phyloP scores from a whole-genome alignment of 2,888 invertebrate genomes.

The Orthosia cruda region DNA sequence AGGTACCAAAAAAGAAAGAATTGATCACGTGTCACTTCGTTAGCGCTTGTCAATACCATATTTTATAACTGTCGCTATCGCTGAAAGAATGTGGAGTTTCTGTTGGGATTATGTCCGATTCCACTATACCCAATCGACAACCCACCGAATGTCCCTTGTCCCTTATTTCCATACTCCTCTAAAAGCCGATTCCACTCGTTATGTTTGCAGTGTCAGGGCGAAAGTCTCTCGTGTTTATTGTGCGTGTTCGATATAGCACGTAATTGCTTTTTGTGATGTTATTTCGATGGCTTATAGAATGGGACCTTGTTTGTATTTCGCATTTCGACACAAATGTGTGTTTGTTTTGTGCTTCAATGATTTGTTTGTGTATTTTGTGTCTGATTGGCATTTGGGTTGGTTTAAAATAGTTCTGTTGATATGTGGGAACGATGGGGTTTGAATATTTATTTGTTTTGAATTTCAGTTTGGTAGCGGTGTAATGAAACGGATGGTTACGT shows the following conservation, averaged over 20 bases:
- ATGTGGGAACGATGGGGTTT: conserved; percentile 2
- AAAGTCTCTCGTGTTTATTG: conserved; percentile 41
- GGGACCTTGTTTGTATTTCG: conserved; percentile 40
- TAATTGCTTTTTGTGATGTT: conserved; percentile 62
- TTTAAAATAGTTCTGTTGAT: background rate
- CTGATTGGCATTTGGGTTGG: conserved; percentile 28
- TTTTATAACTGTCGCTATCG: no score
- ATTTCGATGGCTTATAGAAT: conserved; percentile 52
- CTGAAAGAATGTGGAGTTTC: no score
- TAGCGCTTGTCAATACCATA: no score
- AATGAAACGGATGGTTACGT: background rate
- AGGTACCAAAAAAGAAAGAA: no score
- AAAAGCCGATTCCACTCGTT: conserved; percentile 14
- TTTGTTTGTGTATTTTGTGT: conserved; percentile 38
- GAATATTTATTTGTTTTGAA: conserved; percentile 23
- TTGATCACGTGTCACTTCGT: no score
- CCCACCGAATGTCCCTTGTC: background rate
- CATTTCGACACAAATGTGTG: conserved; percentile 34
- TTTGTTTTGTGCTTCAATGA: conserved; percentile 37
- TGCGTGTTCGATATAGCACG: conserved; percentile 35
- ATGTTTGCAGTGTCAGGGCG: conserved; percentile 30
- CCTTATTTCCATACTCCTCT: conserved; percentile 15
- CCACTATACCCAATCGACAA: background rate
- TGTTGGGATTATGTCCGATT: background rate
- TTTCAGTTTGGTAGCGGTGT: background rate